Evolutionary conservation across 2,888 invertebrate genomes (phyloP), one percentile per base, ranked within the genome.

Genomic region (Macrophya annulata): DNA sequence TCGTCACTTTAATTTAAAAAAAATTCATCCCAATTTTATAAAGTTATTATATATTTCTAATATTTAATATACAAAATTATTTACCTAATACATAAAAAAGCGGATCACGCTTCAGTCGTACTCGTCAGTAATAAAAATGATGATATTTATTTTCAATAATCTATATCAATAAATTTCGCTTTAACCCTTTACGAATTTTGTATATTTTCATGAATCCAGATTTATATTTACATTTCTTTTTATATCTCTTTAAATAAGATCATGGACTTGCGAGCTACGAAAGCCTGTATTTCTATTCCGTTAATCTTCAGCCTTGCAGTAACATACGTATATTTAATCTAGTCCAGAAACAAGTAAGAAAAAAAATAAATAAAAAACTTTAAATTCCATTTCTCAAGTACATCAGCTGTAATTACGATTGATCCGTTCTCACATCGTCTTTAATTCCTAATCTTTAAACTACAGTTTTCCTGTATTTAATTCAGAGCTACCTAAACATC

Each of bases 321-420:
- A 25, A n/a, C 45, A 43, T 74, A 74, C 74, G 74, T 74, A 74
- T 74, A 74, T 74, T 74, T 43, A 74, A 74, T 74, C 45, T 31
- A 74, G 45, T 31, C 74, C 21, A 74, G 21, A 21, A 45, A 74
- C 12, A 45, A 74, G 12, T 12, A 21, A 45, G 10, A 25, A 74
- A 45, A 4, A 74, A 48, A 31, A n/a, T n/a, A n/a, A n/a, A n/a
- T n/a, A 37, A 68, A 12, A 25, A 21, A 45, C 25, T 21, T 12
- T 21, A 45, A 74, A 45, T 74, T 74, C 43, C 45, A 74, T 74
- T 17, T 43, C 48, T 74, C 45, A 74, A 74, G 74, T 74, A 62
- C 25, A 45, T 74, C 45, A 25, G 74, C 74, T 74, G 25, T 31
- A 25, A 31, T 17, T 51, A n/a, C 51, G 71, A 68, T 68, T 31